A percentile compares a stretch with the other conserved stretches of the same genome.
Conservation (phyloP, 2,888 invertebrate species). For the Platycheirus rosarum region DNA sequence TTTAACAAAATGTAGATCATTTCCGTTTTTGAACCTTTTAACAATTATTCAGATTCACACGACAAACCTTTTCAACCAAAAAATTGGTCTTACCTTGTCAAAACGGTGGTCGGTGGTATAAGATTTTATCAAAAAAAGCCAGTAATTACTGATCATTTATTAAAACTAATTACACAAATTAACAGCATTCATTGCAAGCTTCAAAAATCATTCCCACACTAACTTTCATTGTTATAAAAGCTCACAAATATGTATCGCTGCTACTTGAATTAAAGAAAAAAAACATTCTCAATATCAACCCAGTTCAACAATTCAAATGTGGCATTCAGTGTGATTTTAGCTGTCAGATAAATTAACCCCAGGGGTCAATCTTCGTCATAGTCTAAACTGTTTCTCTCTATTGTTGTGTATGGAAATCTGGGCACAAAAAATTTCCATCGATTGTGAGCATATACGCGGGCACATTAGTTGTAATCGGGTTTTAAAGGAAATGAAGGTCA, state of each 20-base stretch:
- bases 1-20: slow-evolving; percentile 5
- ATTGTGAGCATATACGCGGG: slow-evolving; percentile 20
- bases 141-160: slow-evolving; percentile 58
- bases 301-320: slow-evolving; percentile 43
- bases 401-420: slow-evolving; percentile 60
- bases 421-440: slow-evolving; percentile 59
- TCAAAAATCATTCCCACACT: slow-evolving; percentile 60
- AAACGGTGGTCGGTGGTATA: slow-evolving; percentile 1
- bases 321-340: slow-evolving; percentile 64
- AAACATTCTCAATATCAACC: slow-evolving; percentile 32
- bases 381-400: slow-evolving; percentile 50
- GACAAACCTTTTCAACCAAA: slow-evolving; percentile 30
- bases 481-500: slow-evolving; percentile 49
- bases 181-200: slow-evolving; percentile 39
- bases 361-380: slow-evolving; percentile 69
- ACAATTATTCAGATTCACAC: slow-evolving; percentile 6
- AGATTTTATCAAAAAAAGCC: slow-evolving; percentile 29
- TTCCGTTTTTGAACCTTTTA: slow-evolving; percentile 14
- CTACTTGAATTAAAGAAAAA: not conserved
- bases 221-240: slow-evolving; percentile 42
- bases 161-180: slow-evolving; percentile 43
- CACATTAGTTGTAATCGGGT: slow-evolving; percentile 51
- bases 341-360: slow-evolving; percentile 70
- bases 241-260: slow-evolving; percentile 10
- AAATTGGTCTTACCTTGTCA: slow-evolving; percentile 55